phyloP scores from a whole-genome alignment of 2,113 vertebrate genomes.

The Pandion haliaetus region DNA sequence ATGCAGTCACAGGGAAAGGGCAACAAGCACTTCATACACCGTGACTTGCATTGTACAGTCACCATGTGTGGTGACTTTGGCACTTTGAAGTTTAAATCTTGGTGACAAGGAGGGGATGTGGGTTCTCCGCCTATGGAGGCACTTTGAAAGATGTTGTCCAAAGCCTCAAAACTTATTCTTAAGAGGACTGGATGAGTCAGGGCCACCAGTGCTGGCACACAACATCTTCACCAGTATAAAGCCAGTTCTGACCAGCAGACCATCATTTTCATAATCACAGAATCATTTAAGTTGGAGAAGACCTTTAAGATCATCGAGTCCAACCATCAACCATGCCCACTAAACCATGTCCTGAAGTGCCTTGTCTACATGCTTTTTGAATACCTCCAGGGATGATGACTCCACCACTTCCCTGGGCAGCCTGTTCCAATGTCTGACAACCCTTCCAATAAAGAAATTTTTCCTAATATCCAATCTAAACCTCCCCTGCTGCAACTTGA shows the following conservation, averaged over 20 bases:
- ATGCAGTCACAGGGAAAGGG: not conserved
- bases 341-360: too few relatives aligned
- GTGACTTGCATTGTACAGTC: not conserved
- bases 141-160: not conserved
- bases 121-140: not conserved
- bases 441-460: too few relatives aligned
- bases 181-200: not conserved
- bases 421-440: too few relatives aligned
- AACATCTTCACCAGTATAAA: not conserved
- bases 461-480: too few relatives aligned
- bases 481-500: too few relatives aligned
- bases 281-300: too few relatives aligned
- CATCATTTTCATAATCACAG: too few relatives aligned
- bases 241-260: not conserved
- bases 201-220: not conserved
- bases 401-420: too few relatives aligned
- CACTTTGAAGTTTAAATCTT: not conserved
- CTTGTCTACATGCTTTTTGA: too few relatives aligned
- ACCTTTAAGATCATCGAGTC: too few relatives aligned
- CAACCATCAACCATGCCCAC: too few relatives aligned
- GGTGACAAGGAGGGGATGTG: not conserved
- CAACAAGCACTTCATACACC: not conserved
- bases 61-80: not conserved
- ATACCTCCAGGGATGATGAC: too few relatives aligned
- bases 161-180: not conserved